Percentiles rank a stretch among this genome's conserved stretches.
Evolutionary conservation across 2,888 invertebrate species (phyloP).

Genomic region (Catocala sponsa): DNA sequence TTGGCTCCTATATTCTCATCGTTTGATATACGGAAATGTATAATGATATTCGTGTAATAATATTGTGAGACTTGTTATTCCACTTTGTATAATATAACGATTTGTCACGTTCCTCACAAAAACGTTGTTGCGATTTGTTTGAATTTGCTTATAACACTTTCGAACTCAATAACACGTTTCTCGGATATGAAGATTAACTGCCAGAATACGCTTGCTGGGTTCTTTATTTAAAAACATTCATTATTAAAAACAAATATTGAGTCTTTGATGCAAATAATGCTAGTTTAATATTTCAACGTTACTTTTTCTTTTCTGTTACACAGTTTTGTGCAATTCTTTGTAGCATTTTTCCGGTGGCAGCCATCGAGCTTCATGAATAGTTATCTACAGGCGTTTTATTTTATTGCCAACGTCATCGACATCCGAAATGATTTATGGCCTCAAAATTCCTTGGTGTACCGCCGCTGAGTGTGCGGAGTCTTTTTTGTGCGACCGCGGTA

Average conservation of each 20-base stretch:
- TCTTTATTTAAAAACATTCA: conserved; percentile 4
- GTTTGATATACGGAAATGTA: conserved; percentile 46
- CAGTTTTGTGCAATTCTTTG: conserved; percentile 20
- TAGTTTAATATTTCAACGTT: conserved; percentile 17
- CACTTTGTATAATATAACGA: conserved; percentile 26
- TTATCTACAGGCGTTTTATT: conserved; percentile 55
- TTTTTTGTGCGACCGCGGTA: conserved; percentile 76
- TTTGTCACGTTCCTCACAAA: conserved; percentile 30
- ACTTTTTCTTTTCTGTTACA: conserved; percentile 1
- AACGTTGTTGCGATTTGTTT: conserved; percentile 26
- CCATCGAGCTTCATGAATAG: conserved; percentile 45
- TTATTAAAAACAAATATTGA: conserved; percentile 2
- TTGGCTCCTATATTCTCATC: conserved; percentile 43
- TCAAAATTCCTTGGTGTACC: conserved; percentile 70
- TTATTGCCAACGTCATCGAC: conserved; percentile 73
- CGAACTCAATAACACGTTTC: conserved; percentile 12
- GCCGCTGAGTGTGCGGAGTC: conserved; percentile 58
- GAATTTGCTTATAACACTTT: conserved; percentile 30
- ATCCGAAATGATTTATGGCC: conserved; percentile 77
- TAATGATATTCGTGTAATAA: conserved; percentile 43
- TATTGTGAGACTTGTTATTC: conserved; percentile 32
- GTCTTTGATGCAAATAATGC: conserved; percentile 1
- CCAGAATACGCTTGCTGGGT: not conserved
- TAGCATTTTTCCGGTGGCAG: conserved; percentile 19
- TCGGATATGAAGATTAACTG: conserved; percentile 4